Base-by-base conservation (phyloP, 35 echinoderm and acorn worm species). In the Ptychodera flava region DNA sequence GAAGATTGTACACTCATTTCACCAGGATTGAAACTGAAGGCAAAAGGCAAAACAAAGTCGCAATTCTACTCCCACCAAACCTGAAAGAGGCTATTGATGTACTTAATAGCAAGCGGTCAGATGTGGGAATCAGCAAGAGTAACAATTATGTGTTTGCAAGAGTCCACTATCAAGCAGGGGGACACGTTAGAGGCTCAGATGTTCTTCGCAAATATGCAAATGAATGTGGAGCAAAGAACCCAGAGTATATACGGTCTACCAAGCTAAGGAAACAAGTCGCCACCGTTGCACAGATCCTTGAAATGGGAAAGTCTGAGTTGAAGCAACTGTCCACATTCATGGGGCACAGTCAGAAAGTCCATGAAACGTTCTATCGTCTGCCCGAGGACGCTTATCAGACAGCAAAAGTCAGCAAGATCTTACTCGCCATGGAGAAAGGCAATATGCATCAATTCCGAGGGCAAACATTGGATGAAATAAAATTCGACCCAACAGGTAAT, bases 191-290 rank as follows among this genome's bases (percentile, higher is more conserved):
- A 38, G 93, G 86, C 34, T 31, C 89, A 85, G 90, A 95, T 37
- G 35, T 31, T 31, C 16, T 92, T 27, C 30, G 90, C 32, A 83
- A 87, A 22, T 81, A 87, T 88, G 29, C 87, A 12, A 16, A 30
- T 1, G 32, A 30, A 16, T 92, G 93, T 81, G 80, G 83, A 31
- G 88, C 91, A 33, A 84, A 90, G 45, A 38, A 92, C 37, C 93
- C 93, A 28, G 28, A 78, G 36, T 78, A 79, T 78, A 79, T 95
- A 1, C 84, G 88, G 34, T 81, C 90, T n/a, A 95, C 93, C 52
- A 81, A 52, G 29, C 77, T 95, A n/a, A 78, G 93, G 31, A 95
- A 95, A 78, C 90, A 95, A 38, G 84, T 95, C 83, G 90, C 93
- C 0, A 90, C 86, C 10, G 80, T 89, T 0, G 88, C 90, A 31